phyloP scores from a whole-genome alignment of 2,797 vertebrate species.

The Muraenolepis orangiensis region DNA sequence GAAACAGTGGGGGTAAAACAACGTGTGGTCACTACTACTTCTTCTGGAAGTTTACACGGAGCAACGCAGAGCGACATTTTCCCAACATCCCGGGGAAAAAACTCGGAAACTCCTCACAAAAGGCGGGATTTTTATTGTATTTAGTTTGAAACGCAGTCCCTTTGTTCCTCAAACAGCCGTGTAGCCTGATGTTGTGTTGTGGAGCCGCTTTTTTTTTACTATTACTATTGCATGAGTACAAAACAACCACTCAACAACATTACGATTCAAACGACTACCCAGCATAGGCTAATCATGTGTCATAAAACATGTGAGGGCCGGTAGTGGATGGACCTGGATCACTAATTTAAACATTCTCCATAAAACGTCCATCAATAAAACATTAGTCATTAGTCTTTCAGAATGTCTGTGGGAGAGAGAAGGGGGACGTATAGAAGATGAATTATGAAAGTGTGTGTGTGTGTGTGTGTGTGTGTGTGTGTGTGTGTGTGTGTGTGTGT shows the following conservation, averaged over 20 bases:
- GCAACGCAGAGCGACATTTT: too few species aligned
- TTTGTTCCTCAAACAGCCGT: not conserved
- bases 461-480: too few species aligned
- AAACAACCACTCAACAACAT: not conserved
- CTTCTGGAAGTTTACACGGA: conserved; percentile 50
- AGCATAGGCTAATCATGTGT: too few species aligned
- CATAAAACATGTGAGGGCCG: conserved; percentile 8
- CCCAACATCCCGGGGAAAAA: too few species aligned
- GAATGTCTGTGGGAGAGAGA: conserved; percentile 46
- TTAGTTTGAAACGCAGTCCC: not conserved
- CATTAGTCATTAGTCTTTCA: conserved; percentile 35
- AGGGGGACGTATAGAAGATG: conserved; percentile 17
- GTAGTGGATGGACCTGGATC: conserved; percentile 38
- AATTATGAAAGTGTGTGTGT: too few species aligned
- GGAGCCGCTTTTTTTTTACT: not conserved
- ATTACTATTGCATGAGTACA: not conserved
- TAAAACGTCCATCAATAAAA: conserved; percentile 54
- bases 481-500: too few species aligned
- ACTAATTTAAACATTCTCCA: conserved; percentile 27
- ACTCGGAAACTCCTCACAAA: conserved; percentile 20
- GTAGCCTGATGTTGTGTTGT: not conserved
- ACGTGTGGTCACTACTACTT: too few species aligned
- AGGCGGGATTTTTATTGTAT: not conserved
- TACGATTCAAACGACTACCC: conserved; percentile 31
- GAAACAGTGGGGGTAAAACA: too few species aligned